Evolutionary conservation across 2,113 vertebrate genomes (phyloP), one percentile per base, ranked within the genome.

Genomic region (Aspidoscelis tigris): DNA sequence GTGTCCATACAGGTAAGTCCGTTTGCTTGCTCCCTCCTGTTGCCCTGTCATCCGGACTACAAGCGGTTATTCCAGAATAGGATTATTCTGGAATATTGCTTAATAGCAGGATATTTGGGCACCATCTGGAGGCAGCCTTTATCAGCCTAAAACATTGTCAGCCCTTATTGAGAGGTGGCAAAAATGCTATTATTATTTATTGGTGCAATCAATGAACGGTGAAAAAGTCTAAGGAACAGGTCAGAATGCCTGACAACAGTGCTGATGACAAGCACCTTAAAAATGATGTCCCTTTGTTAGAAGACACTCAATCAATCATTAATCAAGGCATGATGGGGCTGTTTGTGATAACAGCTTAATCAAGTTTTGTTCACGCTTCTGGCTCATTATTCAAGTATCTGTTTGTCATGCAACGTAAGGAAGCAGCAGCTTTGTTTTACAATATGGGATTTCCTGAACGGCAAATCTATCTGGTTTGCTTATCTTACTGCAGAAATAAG

Each of bases 281-380:
- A 33, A 93, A 92, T 87, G 80, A 69, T 93, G 81, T 90, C 86
- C 69, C 81, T 84, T 93, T 95, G 80, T 80, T 92, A 86, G 80
- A 82, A 93, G 88, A 86, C 82, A 84, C 5, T 69, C 8, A 81
- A 3, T 4, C 61, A 87, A 82, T 83, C 92, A 92, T 88, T 91
- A 92, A 92, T 92, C 88, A 89, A 22, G 87, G 84, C 84, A 65
- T 53, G 71, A 44, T 74, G 80, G 4, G 78, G 73, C 83, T 90
- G 71, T 77, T 92, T 81, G 64, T 83, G 89, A 84, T 92, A 91
- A 84, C 84, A 83, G 33, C 92, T 93, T 93, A 92, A 92, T 88
- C 89, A 82, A 81, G 87, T 92, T 88, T 93, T 95, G 83, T 88
- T 91, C 83, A 1, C 88, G 83, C 86, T 83, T 93, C 89, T 92